These are phyloP conservation scores for Saturnia pavonia DNA, from an alignment of 2,888 invertebrate species.

Conservation along the genomic window DNA sequence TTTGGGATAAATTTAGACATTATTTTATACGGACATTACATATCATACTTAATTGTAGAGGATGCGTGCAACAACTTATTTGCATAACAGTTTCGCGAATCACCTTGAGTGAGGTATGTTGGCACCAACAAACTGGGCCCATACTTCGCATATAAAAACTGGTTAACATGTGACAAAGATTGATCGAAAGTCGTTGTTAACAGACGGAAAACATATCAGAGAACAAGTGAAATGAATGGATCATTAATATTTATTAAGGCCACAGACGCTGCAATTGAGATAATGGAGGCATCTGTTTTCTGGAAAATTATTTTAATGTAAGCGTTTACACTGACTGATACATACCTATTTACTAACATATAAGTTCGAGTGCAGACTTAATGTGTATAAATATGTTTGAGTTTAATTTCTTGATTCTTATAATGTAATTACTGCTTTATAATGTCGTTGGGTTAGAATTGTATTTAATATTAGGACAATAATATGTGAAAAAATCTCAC, in stretches of 20 bases:
- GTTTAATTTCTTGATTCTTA: background rate
- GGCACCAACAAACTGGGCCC: conserved; percentile 35
- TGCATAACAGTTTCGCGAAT: conserved; percentile 69
- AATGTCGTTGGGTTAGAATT: background rate
- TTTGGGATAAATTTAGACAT: background rate
- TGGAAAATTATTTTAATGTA: background rate
- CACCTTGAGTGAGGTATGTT: conserved; percentile 56
- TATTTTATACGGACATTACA: conserved; percentile 22
- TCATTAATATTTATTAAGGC: conserved; percentile 34
- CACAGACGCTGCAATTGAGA: conserved; percentile 32
- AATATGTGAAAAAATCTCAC: background rate
- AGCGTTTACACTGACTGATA: background rate
- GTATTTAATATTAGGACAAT: background rate
- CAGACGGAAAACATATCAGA: conserved; percentile 12
- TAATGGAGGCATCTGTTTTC: conserved; percentile 29
- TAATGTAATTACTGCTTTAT: background rate
- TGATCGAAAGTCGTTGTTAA: conserved; percentile 31
- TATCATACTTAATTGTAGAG: conserved; percentile 19
- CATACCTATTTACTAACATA: background rate
- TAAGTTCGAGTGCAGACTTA: background rate
- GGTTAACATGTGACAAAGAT: conserved; percentile 35
- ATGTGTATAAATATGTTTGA: background rate
- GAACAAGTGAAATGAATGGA: conserved; percentile 22
- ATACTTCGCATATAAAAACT: conserved; percentile 23
- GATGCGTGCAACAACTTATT: conserved; percentile 51